A percentile compares a stretch with the other conserved stretches of the same genome.
phyloP scores from a whole-genome alignment of 37 sponge, comb jelly and placozoan species.

The Ephydatia muelleri region DNA sequence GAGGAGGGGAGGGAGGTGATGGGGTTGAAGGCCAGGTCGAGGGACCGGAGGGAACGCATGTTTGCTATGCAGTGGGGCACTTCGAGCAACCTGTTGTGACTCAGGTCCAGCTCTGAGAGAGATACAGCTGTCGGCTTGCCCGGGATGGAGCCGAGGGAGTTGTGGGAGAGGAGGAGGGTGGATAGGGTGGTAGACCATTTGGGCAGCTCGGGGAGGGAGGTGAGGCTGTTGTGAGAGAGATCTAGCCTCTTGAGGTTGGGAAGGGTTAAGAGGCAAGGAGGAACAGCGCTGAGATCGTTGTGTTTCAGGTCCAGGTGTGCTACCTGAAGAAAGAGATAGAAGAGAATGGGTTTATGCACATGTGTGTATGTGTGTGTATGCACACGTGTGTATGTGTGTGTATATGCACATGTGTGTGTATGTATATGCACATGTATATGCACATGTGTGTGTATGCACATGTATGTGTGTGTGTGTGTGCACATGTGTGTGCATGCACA shows the following conservation, averaged over 20 bases:
- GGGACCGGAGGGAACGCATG: slow-evolving; percentile 20
- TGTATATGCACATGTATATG: too few species aligned
- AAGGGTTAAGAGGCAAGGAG: slow-evolving; percentile 46
- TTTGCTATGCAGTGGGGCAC: slow-evolving; percentile 61
- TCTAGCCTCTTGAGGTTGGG: slow-evolving; percentile 54
- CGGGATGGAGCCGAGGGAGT: slow-evolving; percentile 55
- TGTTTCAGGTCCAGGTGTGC: slow-evolving; percentile 34
- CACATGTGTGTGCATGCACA: too few species aligned
- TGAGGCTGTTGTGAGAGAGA: slow-evolving; percentile 57
- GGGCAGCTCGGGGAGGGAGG: slow-evolving; percentile 39
- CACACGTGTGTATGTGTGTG: too few species aligned
- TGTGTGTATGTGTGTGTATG: too few species aligned
- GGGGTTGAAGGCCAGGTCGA: slow-evolving; percentile 52
- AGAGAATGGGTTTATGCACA: too few species aligned
- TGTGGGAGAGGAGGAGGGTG: slow-evolving; percentile 56
- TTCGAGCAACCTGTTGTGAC: slow-evolving; percentile 51
- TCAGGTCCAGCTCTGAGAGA: slow-evolving; percentile 43
- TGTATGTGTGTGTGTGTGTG: too few species aligned
- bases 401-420: too few species aligned
- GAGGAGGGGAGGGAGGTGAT: slow-evolving; percentile 48
- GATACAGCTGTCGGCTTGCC: slow-evolving; percentile 15
- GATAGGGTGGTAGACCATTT: slow-evolving; percentile 54
- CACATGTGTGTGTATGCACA: too few species aligned
- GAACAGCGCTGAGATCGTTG: slow-evolving; percentile 60
- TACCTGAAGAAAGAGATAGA: slow-evolving; percentile 5